phyloP scores from a whole-genome alignment of 1,140 invertebrate species.

The Drosophila orena region DNA sequence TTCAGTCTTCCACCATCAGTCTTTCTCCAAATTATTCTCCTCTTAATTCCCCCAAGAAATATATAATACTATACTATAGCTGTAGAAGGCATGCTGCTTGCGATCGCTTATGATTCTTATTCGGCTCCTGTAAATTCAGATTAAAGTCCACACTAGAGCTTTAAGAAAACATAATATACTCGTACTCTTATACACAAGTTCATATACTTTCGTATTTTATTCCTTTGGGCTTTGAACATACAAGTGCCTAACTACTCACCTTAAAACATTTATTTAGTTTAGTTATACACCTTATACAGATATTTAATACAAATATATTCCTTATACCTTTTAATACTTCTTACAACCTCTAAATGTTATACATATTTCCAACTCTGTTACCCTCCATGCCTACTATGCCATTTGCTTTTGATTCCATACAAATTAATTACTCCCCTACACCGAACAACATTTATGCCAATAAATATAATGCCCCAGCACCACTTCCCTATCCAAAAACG shows the following conservation, averaged over 20 bases:
- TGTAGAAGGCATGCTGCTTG: conserved; percentile 68
- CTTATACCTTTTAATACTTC: not conserved
- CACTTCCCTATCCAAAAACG: conserved; percentile 1
- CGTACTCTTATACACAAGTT: too few species aligned
- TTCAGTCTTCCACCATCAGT: conserved; percentile 15
- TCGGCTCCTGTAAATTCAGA: conserved; percentile 12
- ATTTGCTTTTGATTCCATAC: not conserved
- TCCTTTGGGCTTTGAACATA: too few species aligned
- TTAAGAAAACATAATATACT: not conserved
- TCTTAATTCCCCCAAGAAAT: conserved; percentile 19
- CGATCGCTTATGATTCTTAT: conserved; percentile 41
- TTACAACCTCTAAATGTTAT: not conserved
- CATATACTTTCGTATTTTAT: too few species aligned
- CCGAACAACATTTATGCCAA: conserved; percentile 12
- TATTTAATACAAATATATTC: too few species aligned
- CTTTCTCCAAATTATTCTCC: conserved; percentile 16
- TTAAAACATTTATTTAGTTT: too few species aligned
- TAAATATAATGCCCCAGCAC: conserved; percentile 8
- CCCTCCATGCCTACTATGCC: not conserved
- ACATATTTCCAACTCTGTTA: not conserved
- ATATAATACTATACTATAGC: conserved; percentile 6
- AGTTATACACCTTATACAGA: too few species aligned
- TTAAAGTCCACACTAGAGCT: not conserved
- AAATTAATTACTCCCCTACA: not conserved
- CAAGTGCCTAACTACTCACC: too few species aligned